These are phyloP conservation scores for Odontocolon sp. DNA, from an alignment of 2,888 invertebrate genomes.

Conservation along the genomic window DNA sequence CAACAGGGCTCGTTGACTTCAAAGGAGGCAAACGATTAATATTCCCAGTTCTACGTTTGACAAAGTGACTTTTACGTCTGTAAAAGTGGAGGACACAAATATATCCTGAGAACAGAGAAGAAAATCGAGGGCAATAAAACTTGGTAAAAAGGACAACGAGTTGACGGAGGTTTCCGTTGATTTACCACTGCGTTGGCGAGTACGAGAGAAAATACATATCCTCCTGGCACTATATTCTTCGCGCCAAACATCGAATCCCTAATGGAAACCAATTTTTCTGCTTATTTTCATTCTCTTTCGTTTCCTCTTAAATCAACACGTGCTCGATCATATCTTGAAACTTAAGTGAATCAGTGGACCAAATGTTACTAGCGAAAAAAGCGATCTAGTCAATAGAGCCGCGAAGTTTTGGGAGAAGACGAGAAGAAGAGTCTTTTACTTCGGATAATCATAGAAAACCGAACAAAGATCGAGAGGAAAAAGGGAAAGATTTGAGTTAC, in stretches of 20 bases:
- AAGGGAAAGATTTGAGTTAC: neutral
- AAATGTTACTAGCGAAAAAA: conserved; percentile 7
- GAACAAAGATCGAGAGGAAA: neutral
- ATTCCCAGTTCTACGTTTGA: no score
- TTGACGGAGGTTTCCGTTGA: neutral
- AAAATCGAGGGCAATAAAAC: neutral
- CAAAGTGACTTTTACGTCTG: neutral
- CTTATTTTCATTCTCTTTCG: neutral
- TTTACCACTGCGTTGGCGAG: neutral
- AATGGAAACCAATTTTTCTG: neutral
- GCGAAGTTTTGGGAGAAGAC: neutral
- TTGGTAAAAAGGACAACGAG: neutral
- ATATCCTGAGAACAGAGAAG: neutral
- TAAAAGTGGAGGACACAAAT: no score
- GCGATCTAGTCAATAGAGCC: conserved; percentile 7
- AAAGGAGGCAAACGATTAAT: no score
- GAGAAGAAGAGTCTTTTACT: neutral
- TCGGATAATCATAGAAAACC: neutral
- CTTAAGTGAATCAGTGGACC: conserved; percentile 21
- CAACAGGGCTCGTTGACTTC: no score
- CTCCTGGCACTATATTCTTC: neutral
- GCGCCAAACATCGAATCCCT: neutral
- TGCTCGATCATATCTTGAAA: conserved; percentile 23
- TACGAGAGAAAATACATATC: neutral
- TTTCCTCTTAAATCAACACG: neutral